phyloP scores from a whole-genome alignment of 2,113 vertebrate species.

The Perognathus longimembris region DNA sequence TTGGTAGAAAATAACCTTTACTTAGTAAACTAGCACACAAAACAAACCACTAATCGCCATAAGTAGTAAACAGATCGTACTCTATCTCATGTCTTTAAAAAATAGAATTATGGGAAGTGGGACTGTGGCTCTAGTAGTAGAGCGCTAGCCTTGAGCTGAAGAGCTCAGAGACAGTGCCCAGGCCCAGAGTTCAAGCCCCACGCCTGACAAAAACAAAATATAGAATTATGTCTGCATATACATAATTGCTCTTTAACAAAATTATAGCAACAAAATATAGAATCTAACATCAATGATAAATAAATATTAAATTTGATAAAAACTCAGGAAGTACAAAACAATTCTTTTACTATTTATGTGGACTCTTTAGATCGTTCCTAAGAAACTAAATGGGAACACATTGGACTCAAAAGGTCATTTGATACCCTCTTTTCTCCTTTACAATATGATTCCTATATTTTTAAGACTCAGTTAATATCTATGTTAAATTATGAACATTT shows the following conservation, averaged over 20 bases:
- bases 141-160: too few species aligned
- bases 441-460: conserved; percentile 1
- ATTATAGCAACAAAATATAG: not conserved
- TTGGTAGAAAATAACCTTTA: not conserved
- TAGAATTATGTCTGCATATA: too few species aligned
- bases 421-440: not conserved
- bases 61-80: not conserved
- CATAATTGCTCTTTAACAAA: conserved; percentile 11
- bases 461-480: not conserved
- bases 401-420: not conserved
- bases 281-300: not conserved
- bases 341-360: not conserved
- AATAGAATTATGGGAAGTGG: too few species aligned
- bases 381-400: conserved; percentile 24
- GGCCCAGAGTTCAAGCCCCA: too few species aligned
- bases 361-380: conserved; percentile 1
- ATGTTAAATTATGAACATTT: not conserved
- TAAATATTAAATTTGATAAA: not conserved
- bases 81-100: not conserved
- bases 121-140: too few species aligned
- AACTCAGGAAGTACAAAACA: not conserved
- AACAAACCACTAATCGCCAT: not conserved
- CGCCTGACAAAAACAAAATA: too few species aligned
- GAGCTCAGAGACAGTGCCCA: too few species aligned
- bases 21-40: not conserved